Conservation (phyloP, 23 tunicate species). For the Styela clava region DNA sequence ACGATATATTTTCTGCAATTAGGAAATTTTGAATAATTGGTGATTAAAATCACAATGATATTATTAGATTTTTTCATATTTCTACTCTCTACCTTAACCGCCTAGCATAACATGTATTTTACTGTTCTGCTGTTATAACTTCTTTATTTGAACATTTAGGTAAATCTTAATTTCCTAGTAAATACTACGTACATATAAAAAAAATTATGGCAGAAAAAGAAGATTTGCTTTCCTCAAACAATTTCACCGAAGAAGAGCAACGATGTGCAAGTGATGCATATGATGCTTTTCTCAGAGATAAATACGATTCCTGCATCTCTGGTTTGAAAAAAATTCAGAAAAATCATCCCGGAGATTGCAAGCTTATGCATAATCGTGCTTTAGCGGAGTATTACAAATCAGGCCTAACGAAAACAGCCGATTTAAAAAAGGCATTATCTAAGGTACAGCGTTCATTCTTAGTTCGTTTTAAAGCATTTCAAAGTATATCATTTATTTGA, state of each 20-base stretch:
- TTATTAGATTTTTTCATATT: too few species aligned
- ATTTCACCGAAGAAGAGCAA: constrained; percentile 73
- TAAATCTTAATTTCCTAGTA: too few species aligned
- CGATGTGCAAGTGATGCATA: constrained; percentile 46
- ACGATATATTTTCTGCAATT: too few species aligned
- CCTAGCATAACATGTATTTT: too few species aligned
- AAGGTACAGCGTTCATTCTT: constrained; percentile 33
- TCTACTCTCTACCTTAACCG: too few species aligned
- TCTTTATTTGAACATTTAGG: too few species aligned
- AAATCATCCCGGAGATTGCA: constrained; percentile 51
- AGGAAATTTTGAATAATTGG: too few species aligned
- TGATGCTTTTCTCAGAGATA: constrained; percentile 41
- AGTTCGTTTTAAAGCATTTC: too few species aligned
- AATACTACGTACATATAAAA: too few species aligned
- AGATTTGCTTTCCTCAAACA: neutral
- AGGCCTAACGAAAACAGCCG: constrained; percentile 55
- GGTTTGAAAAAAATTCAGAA: constrained; percentile 62
- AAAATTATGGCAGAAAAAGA: constrained; percentile 19
- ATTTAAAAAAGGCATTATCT: constrained; percentile 34
- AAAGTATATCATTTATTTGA: neutral
- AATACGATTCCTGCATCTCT: constrained; percentile 45
- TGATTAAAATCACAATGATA: too few species aligned
- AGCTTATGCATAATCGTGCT: constrained; percentile 65
- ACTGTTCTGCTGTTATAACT: too few species aligned
- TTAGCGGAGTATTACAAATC: constrained; percentile 74